Evolutionary conservation across 2,113 vertebrate species (phyloP), one percentile per base, ranked within the genome.

Genomic region (Malurus melanocephalus): DNA sequence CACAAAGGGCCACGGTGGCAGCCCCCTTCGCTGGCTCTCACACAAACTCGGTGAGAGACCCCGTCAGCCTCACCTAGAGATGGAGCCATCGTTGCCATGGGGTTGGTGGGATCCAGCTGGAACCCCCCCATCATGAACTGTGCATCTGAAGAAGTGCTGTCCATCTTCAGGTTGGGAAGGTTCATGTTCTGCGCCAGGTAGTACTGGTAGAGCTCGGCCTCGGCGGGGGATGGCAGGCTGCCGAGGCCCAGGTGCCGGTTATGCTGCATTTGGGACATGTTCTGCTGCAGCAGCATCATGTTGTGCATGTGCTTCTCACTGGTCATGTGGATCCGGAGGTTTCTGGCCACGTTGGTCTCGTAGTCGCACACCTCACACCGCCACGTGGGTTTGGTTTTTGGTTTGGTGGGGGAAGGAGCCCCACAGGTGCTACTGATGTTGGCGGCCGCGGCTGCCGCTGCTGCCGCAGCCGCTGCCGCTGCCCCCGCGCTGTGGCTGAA

Each of bases 261-360:
- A 73, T 99, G 99, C 65, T 99, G 99, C 86, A 99, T 98, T 81
- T 99, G 99, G 72, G 98, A 98, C 98, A 99, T 98, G 48, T 99
- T 99, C 95, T 99, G 99, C 96, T 99, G 99, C 75, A 99, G 98
- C 40, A 99, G 97, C 99, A 99, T 98, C 99, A 99, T 99, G 89
- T 99, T 99, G 93, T 99, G 99, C 99, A 99, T 99, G 98, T 99
- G 99, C 97, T 99, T 99, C 98, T 99, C 99, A 68, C 99, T 99
- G 91, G 99, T 99, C 99, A 99, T 99, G 97, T 99, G 99, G 89
- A 99, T 99, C 78, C 99, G 99, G 26, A 99, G 98, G 97, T 99
- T 99, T 46, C 99, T 97, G 8, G 99, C 99, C 86, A 99, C 99
- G 42, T 99, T 99, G 96, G 99, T 99, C 97, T 99, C 99, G 1